These are phyloP conservation scores for Alligator mississippiensis DNA, from an alignment of 2,113 vertebrate genomes.

Conservation along the genomic window DNA sequence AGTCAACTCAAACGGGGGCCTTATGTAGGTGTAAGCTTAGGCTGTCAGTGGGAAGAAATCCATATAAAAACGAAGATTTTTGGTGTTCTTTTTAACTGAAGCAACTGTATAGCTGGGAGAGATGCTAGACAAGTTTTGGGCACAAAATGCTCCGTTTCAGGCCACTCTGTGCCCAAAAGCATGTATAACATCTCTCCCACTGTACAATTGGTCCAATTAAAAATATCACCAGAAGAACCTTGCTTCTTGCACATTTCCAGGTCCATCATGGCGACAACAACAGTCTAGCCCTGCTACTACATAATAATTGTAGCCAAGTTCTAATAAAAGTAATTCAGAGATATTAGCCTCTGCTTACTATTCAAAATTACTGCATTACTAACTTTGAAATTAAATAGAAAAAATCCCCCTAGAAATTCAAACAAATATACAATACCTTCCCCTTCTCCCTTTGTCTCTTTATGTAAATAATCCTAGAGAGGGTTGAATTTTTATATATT, in stretches of 20 bases:
- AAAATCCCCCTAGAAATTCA: not conserved
- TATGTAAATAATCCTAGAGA: too few relatives aligned
- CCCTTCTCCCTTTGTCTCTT: not conserved
- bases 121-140: too few relatives aligned
- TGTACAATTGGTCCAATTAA: too few relatives aligned
- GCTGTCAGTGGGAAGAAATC: not conserved
- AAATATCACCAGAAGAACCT: too few relatives aligned
- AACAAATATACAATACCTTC: rapidly evolving
- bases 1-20: not conserved
- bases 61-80: not conserved
- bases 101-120: too few relatives aligned
- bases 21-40: not conserved
- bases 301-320: not conserved
- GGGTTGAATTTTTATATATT: not conserved
- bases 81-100: too few relatives aligned
- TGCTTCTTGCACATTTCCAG: too few relatives aligned
- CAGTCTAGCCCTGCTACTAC: not conserved
- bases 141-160: too few relatives aligned
- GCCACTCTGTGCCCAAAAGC: too few relatives aligned
- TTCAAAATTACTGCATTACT: not conserved
- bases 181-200: too few relatives aligned
- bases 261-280: too few relatives aligned
- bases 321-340: not conserved
- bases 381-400: not conserved
- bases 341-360: not conserved